phyloP scores from a whole-genome alignment of 2,888 invertebrate species.

The Calameuta pallipes region DNA sequence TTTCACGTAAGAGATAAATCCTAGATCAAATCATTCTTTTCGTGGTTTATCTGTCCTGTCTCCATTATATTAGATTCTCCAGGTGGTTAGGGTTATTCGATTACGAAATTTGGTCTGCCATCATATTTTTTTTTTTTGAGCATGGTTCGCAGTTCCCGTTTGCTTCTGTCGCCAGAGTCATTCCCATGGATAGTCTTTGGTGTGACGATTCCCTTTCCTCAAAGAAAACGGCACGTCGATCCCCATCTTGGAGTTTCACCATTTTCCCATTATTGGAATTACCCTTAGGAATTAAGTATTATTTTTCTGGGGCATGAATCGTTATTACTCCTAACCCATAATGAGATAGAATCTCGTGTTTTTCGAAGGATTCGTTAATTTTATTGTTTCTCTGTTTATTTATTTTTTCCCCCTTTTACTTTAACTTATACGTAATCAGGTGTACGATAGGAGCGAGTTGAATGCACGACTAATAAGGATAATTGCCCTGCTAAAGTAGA shows the following conservation, averaged over 20 bases:
- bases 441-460: neutral
- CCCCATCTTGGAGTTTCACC: neutral
- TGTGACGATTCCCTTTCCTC: neutral
- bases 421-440: neutral
- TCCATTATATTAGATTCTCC: neutral
- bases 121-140: neutral
- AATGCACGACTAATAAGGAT: neutral
- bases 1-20: conserved; percentile 37
- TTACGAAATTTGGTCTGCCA: neutral
- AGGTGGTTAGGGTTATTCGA: neutral
- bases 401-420: conserved; percentile 10
- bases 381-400: neutral
- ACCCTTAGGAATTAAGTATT: neutral
- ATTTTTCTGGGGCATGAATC: neutral
- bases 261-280: neutral
- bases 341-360: neutral
- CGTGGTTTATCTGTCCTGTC: neutral
- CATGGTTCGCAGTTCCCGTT: neutral
- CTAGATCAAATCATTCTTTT: neutral
- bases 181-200: neutral
- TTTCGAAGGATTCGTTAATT: neutral
- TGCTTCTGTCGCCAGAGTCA: neutral
- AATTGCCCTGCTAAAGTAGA: neutral
- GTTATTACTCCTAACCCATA: neutral
- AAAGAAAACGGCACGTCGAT: neutral